Base-by-base conservation (phyloP, 2,888 invertebrate genomes). In the Parnassius orleans region DNA sequence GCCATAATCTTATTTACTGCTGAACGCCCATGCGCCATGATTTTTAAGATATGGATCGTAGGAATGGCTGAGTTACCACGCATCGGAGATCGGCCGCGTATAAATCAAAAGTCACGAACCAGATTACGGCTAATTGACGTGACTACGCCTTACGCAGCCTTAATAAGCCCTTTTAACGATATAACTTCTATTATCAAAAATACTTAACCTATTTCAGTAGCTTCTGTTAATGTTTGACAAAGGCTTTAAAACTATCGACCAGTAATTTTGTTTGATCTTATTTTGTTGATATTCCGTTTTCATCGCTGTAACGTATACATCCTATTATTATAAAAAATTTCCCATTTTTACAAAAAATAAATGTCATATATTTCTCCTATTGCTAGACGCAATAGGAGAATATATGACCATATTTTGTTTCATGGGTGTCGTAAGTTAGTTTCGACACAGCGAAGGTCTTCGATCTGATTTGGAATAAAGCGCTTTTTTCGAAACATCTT, bases 51-150 rank as follows among this genome's bases (percentile, higher is more conserved):
- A 82, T 71, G 72, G 72, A 84, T 83, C 83, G 76, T 78, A 71
- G 72, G 75, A 77, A 79, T 78, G 73, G 76, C 70, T 67, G 69
- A 70, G 69, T 69, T 68, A 72, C 79, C 80, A 80, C 83, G 83
- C 83, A 78, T 81, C 77, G 83, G 77, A 86, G 88, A 90, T 88
- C 87, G 86, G 70, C 77, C 82, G 72, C 72, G 76, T 83, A 86
- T 90, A 90, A 90, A 85, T 90, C 90, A 90, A 79, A 77, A 83
- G 90, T 89, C 90, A 91, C 90, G 90, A 89, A 89, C 71, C 65
- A 82, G 81, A 84, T 84, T 84, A 78, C 75, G 74, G 54, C 84
- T 87, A 88, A 90, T 90, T 88, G 90, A 87, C 88, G 86, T 86
- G 83, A 83, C 77, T 82, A 79, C 80, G 84, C 81, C 84, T 77